Evolutionary conservation across 2,797 vertebrate species (phyloP).

Genomic region (Acomys russatus): DNA sequence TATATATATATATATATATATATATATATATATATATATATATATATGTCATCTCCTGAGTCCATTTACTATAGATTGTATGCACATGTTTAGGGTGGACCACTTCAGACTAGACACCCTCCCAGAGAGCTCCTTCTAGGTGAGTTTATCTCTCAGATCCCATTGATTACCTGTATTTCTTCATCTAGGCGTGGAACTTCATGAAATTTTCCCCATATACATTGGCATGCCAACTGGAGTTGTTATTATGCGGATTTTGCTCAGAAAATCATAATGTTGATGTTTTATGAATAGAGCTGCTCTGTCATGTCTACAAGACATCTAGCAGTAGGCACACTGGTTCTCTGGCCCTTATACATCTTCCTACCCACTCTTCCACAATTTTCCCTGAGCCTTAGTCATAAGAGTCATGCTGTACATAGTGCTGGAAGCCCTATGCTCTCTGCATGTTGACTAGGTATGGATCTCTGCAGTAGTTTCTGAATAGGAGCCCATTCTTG

Average conservation of each 20-base stretch:
- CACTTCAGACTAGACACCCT: neutral
- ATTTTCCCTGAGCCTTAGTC: neutral
- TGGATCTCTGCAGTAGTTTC: neutral
- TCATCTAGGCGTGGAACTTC: neutral
- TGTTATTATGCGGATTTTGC: neutral
- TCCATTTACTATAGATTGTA: neutral
- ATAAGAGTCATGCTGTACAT: no score
- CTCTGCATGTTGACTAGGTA: neutral
- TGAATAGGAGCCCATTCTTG: neutral
- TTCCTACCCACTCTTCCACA: neutral
- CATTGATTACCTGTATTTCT: neutral
- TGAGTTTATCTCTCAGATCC: neutral
- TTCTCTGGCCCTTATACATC: neutral
- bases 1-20: no score
- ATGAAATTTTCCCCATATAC: neutral
- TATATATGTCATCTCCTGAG: neutral
- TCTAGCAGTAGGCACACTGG: neutral
- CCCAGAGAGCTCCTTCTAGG: neutral
- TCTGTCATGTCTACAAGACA: neutral
- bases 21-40: no score
- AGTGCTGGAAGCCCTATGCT: no score
- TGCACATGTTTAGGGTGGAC: neutral
- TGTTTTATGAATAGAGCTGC: neutral
- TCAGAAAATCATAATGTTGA: neutral
- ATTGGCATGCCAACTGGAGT: neutral